These are phyloP conservation scores for Papilio glaucus DNA, from an alignment of 1,140 invertebrate genomes.

Conservation along the genomic window DNA sequence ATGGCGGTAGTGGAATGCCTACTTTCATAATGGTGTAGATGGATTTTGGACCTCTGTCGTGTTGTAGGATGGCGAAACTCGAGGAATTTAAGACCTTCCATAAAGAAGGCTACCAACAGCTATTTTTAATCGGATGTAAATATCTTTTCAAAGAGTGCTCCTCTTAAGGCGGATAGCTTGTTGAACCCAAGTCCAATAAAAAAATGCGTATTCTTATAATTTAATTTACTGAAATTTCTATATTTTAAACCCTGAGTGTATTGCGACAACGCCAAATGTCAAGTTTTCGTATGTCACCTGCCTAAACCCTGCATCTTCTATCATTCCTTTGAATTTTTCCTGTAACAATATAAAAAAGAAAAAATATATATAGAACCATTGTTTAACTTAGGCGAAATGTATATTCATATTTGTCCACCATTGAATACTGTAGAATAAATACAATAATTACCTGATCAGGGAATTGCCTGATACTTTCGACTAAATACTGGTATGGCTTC, in stretches of 20 bases:
- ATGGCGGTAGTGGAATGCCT: too few species aligned
- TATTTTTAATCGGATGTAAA: too few species aligned
- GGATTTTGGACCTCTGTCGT: too few species aligned
- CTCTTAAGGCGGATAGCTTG: too few species aligned
- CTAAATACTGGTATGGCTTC: conserved; percentile 98
- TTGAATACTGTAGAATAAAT: too few species aligned
- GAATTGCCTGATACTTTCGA: conserved; percentile 98
- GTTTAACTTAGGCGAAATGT: too few species aligned
- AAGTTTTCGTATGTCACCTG: conserved; percentile 95
- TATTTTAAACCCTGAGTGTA: conserved; percentile 97
- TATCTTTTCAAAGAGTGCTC: too few species aligned
- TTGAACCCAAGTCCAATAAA: background rate
- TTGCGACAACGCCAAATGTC: conserved; percentile 94
- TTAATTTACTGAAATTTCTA: conserved; percentile 43
- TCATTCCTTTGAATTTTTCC: conserved; percentile 95
- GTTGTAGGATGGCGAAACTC: too few species aligned
- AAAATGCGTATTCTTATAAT: conserved; percentile 12
- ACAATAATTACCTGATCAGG: conserved; percentile 90
- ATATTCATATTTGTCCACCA: too few species aligned
- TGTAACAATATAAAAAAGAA: conserved; percentile 77
- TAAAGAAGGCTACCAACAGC: too few species aligned
- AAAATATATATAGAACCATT: background rate
- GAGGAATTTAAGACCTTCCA: too few species aligned
- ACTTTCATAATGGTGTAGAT: too few species aligned
- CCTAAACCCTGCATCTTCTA: conserved; percentile 93